Percentiles rank a stretch among this genome's conserved stretches.
Conservation (phyloP, 2,113 vertebrate genomes). For the Cryptoleucopteryx plumbea region DNA sequence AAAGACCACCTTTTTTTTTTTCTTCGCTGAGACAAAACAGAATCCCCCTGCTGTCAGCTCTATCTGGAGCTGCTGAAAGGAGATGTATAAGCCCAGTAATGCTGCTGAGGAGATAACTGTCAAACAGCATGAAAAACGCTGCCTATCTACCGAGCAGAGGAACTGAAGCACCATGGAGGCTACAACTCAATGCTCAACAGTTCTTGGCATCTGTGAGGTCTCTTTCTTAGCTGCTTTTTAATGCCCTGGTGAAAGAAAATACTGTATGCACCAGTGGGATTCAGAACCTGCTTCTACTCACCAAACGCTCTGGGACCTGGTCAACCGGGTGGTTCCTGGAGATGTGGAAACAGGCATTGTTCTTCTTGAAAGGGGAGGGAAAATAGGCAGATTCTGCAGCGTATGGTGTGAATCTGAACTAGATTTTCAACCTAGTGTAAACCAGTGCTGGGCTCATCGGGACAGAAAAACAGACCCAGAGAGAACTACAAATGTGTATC, state of each 20-base stretch:
- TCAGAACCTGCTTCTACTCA: not conserved
- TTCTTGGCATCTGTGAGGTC: constrained; percentile 72
- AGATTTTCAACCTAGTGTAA: not conserved
- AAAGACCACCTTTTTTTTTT: constrained; percentile 73
- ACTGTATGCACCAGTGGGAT: not conserved
- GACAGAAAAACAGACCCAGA: not conserved
- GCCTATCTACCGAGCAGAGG: constrained; percentile 61
- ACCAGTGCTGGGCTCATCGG: not conserved
- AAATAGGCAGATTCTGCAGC: not conserved
- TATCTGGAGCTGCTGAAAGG: constrained; percentile 70
- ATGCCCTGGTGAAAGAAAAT: constrained; percentile 59
- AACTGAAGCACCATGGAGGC: constrained; percentile 70
- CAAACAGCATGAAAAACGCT: constrained; percentile 73
- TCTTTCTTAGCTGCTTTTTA: constrained; percentile 48
- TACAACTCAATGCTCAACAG: constrained; percentile 75
- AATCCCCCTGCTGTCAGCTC: constrained; percentile 68
- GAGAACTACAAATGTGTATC: accelerated
- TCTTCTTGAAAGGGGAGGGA: not conserved
- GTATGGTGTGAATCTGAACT: not conserved
- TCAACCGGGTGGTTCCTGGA: not conserved
- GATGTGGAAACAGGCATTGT: not conserved
- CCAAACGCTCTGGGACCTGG: not conserved
- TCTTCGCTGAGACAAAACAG: constrained; percentile 73
- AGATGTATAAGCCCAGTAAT: constrained; percentile 62
- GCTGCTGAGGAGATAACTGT: constrained; percentile 72